Conservation (phyloP, 2,113 vertebrate genomes). For the Formicarius rufipectus region DNA sequence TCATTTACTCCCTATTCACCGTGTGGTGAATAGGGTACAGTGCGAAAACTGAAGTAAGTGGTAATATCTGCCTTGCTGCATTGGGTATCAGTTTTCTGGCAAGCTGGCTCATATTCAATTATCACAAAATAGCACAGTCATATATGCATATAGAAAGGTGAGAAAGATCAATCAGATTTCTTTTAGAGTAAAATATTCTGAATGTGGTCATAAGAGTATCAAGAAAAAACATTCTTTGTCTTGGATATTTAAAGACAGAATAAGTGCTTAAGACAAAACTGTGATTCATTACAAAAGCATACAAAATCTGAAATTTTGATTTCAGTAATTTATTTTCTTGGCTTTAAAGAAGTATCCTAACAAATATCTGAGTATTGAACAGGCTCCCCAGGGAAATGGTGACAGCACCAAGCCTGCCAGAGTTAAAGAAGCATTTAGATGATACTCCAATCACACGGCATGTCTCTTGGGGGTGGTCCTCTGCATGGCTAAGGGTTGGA, state of each 20-base stretch:
- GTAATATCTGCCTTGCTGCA: not conserved
- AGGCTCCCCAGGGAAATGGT: not conserved
- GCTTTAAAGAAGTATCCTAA: not conserved
- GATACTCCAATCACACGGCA: not conserved
- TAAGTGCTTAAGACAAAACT: not conserved
- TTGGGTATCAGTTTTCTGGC: not conserved
- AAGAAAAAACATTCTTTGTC: not conserved
- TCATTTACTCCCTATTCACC: not conserved
- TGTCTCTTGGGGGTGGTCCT: not conserved
- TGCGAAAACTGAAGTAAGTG: not conserved
- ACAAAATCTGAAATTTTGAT: not conserved
- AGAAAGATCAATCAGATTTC: not conserved
- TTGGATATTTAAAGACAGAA: not conserved
- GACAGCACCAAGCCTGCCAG: not conserved
- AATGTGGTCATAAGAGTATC: not conserved
- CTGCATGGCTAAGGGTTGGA: not conserved
- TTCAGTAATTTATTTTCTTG: not conserved
- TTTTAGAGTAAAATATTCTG: not conserved
- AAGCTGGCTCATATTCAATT: not conserved
- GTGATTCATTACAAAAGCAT: not conserved
- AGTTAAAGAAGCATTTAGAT: not conserved
- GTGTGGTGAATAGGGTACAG: not conserved
- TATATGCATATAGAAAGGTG: not conserved
- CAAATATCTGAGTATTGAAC: not conserved
- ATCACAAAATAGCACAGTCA: not conserved